Evolutionary conservation across 2,113 vertebrate genomes (phyloP).

Genomic region (Prionailurus viverrinus): DNA sequence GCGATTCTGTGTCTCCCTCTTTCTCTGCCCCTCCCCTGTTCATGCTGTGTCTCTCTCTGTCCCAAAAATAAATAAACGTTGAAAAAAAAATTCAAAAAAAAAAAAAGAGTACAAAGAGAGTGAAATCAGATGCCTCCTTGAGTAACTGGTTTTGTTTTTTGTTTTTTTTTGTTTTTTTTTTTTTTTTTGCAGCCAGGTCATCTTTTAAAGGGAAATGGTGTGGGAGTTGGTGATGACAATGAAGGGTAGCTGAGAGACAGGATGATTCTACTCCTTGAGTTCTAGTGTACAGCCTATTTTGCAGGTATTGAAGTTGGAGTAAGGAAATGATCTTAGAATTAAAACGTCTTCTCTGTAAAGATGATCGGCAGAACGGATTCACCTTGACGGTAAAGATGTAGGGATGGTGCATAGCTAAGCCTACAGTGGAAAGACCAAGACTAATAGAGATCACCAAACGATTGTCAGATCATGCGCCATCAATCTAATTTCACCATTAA

Average conservation of each 20-base stretch:
- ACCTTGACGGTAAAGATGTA: neutral
- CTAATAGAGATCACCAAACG: neutral
- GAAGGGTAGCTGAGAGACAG: neutral
- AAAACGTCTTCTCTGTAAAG: neutral
- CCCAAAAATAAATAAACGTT: no score
- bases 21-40: no score
- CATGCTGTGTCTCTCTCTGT: no score
- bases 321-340: neutral
- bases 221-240: neutral
- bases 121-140: neutral
- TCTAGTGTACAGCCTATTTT: slow-evolving; percentile 6
- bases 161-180: no score
- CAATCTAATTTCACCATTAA: neutral
- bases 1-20: no score
- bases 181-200: slow-evolving; percentile 33
- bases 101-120: neutral
- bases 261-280: neutral
- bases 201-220: neutral
- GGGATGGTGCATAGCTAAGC: neutral
- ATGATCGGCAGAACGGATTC: neutral
- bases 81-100: no score
- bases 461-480: neutral
- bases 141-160: neutral
- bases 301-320: neutral
- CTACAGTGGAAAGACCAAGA: neutral